These are phyloP conservation scores for Drosophila kohkoa DNA, from an alignment of 1,140 invertebrate genomes.

Conservation along the genomic window DNA sequence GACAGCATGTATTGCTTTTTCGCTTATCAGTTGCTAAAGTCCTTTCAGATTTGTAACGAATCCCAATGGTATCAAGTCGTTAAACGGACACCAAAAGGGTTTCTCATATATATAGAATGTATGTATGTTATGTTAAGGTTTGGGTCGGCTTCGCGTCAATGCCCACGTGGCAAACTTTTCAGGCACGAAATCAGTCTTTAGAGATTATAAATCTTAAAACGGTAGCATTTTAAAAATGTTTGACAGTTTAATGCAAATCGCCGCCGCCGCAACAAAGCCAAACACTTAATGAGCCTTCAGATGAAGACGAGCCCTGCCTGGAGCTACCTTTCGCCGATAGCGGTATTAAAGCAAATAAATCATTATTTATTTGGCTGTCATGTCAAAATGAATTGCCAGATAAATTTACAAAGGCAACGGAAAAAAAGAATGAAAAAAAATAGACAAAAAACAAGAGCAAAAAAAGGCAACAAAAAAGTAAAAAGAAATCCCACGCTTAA, in stretches of 20 bases:
- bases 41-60: slow-evolving; percentile 2
- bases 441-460: slow-evolving; percentile 3
- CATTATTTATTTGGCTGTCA: slow-evolving; percentile 75
- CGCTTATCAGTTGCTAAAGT: neutral
- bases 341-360: slow-evolving; percentile 60
- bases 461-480: slow-evolving; percentile 5
- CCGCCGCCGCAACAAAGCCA: slow-evolving; percentile 38
- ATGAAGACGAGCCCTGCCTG: neutral
- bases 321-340: slow-evolving; percentile 46
- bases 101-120: neutral
- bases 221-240: slow-evolving; percentile 71
- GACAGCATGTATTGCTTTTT: slow-evolving; percentile 5
- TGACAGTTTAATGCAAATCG: slow-evolving; percentile 71
- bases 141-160: slow-evolving; percentile 9
- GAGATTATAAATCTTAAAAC: slow-evolving; percentile 67
- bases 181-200: slow-evolving; percentile 2
- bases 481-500: slow-evolving; percentile 32
- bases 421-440: slow-evolving; percentile 12
- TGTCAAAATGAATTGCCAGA: slow-evolving; percentile 63
- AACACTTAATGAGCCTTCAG: slow-evolving; percentile 62
- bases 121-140: too few species aligned
- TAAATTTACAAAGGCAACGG: slow-evolving; percentile 34
- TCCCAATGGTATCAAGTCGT: neutral
- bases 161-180: slow-evolving; percentile 28
- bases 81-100: slow-evolving; percentile 6